Percentiles rank a stretch among this genome's conserved stretches.
Evolutionary conservation across 1,140 invertebrate genomes (phyloP).

Genomic region (Penaeus japonicus): DNA sequence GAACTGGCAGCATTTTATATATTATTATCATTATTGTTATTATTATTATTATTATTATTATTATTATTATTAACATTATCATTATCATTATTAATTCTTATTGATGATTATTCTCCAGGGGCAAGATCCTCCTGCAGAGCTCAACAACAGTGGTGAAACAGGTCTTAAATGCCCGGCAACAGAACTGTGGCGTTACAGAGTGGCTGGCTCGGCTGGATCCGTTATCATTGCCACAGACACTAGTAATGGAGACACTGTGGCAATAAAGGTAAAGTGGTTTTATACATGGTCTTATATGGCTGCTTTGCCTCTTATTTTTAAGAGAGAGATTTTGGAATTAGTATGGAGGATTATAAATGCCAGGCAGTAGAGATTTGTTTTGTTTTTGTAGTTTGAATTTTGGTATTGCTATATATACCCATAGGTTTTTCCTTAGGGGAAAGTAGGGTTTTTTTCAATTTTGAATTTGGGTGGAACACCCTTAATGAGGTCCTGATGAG

Average conservation of each 20-base stretch:
- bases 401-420: no score
- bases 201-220: constrained; percentile 23
- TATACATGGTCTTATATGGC: no score
- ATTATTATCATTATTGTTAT: neutral
- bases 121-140: neutral
- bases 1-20: neutral
- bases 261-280: constrained; percentile 23
- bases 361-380: no score
- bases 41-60: neutral
- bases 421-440: no score
- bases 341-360: no score
- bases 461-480: no score
- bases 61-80: neutral
- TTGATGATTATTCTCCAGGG: neutral
- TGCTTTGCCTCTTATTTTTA: neutral
- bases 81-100: neutral
- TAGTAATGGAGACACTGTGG: constrained; percentile 36
- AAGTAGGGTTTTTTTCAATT: no score
- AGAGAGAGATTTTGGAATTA: no score
- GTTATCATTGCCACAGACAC: constrained; percentile 40
- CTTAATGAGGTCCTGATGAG: no score
- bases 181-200: constrained; percentile 7
- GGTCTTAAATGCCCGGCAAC: constrained; percentile 19
- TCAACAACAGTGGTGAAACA: neutral
- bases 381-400: no score